Conservation (phyloP, 2,888 invertebrate genomes). For the Limenitis camilla region DNA sequence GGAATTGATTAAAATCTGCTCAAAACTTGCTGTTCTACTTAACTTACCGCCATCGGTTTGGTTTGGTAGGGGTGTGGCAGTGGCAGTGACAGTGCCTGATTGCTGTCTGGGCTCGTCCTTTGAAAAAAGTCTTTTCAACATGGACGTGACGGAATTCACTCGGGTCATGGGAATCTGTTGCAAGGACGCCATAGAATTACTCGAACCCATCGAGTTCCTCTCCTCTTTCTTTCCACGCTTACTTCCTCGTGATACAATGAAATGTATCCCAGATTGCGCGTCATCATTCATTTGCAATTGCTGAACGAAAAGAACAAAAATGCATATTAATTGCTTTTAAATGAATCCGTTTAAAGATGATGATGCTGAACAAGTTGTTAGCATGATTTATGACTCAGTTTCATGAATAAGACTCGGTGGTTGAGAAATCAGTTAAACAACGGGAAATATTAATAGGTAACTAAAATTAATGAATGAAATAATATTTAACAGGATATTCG, state of each 20-base stretch:
- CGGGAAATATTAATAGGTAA: no score
- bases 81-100: conserved; percentile 27
- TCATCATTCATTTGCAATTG: conserved; percentile 79
- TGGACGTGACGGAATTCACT: conserved; percentile 84
- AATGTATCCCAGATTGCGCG: conserved; percentile 82
- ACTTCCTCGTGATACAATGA: conserved; percentile 76
- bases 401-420: conserved; percentile 1
- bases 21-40: background rate
- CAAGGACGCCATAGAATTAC: conserved; percentile 72
- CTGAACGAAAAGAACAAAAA: conserved; percentile 32
- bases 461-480: no score
- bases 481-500: no score
- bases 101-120: conserved; percentile 77
- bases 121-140: conserved; percentile 84
- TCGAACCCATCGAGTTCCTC: conserved; percentile 63
- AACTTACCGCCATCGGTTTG: conserved; percentile 68
- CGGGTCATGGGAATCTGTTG: conserved; percentile 81
- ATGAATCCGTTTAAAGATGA: conserved; percentile 11
- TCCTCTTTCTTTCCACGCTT: conserved; percentile 61
- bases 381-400: conserved; percentile 8
- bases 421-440: background rate
- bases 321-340: conserved; percentile 11
- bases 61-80: conserved; percentile 18
- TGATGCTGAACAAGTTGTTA: conserved; percentile 9
- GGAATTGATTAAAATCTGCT: no score